Conservation (phyloP, 1,140 invertebrate species). For the Cryptotermes secundus region DNA sequence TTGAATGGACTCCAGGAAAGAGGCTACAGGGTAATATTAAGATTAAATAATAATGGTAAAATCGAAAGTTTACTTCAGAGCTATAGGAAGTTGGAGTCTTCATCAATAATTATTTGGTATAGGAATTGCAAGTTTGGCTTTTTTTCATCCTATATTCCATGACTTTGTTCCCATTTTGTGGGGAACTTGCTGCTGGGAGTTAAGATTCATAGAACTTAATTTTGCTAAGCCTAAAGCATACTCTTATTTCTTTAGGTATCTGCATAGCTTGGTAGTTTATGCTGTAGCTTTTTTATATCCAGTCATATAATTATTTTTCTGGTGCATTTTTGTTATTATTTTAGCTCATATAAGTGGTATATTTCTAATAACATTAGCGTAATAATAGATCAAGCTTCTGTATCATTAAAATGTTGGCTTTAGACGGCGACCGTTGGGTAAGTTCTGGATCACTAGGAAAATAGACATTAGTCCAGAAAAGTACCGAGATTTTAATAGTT, state of each 20-base stretch:
- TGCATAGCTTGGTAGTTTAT: background rate
- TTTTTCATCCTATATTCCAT: background rate
- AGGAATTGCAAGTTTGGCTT: background rate
- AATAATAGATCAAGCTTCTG: no score
- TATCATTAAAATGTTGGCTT: no score
- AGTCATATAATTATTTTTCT: background rate
- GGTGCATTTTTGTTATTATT: background rate
- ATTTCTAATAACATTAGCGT: background rate
- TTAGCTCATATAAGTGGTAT: background rate
- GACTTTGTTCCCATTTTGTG: background rate
- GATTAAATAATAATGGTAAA: no score
- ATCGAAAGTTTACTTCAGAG: no score
- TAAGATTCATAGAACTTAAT: background rate
- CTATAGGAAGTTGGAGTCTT: no score
- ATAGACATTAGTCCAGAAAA: no score
- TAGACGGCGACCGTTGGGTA: no score
- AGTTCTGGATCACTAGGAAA: no score
- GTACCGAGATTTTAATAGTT: no score
- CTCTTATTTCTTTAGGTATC: slow-evolving; percentile 1
- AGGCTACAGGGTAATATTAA: no score
- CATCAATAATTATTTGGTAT: background rate
- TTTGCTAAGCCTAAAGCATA: background rate
- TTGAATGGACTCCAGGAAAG: no score
- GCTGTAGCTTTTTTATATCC: background rate
- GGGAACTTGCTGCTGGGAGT: background rate